Conservation (phyloP, 2,888 invertebrate genomes). For the Monoplex corrugatus region DNA sequence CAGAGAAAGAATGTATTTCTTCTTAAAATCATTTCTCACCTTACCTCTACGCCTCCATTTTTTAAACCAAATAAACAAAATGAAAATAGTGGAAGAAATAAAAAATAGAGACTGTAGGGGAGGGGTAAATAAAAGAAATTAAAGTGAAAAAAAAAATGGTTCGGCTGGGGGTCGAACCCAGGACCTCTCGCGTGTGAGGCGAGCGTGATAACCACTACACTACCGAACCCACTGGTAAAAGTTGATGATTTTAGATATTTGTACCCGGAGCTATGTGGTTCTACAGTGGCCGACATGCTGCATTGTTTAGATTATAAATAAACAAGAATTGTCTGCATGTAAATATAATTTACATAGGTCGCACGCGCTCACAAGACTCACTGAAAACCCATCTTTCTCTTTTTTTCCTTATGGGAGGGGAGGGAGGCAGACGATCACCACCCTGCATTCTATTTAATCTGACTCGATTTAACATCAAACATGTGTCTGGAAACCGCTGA, state of each 20-base stretch:
- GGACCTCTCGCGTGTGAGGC: slow-evolving; percentile 41
- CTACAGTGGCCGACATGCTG: neutral
- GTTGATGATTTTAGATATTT: neutral
- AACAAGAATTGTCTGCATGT: neutral
- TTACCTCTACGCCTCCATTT: too few species aligned
- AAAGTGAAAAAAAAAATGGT: slow-evolving; percentile 18
- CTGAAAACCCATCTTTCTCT: neutral
- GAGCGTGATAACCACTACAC: slow-evolving; percentile 42
- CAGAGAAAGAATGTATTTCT: too few species aligned
- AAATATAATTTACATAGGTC: neutral
- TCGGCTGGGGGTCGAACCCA: slow-evolving; percentile 40
- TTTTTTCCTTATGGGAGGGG: too few species aligned
- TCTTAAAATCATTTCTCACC: neutral
- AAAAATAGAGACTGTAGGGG: too few species aligned
- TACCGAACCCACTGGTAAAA: slow-evolving; percentile 29
- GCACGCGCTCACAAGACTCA: neutral
- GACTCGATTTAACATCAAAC: too few species aligned
- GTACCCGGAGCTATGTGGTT: neutral
- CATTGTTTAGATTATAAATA: too few species aligned
- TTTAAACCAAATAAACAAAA: too few species aligned
- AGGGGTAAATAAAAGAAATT: too few species aligned
- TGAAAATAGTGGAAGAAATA: too few species aligned
- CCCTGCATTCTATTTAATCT: too few species aligned
- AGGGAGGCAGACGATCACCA: too few species aligned
- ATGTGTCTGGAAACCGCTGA: too few species aligned